Evolutionary conservation across 2,888 invertebrate species (phyloP), one percentile per base, ranked within the genome.

Genomic region (Sarcophaga subvicina): DNA sequence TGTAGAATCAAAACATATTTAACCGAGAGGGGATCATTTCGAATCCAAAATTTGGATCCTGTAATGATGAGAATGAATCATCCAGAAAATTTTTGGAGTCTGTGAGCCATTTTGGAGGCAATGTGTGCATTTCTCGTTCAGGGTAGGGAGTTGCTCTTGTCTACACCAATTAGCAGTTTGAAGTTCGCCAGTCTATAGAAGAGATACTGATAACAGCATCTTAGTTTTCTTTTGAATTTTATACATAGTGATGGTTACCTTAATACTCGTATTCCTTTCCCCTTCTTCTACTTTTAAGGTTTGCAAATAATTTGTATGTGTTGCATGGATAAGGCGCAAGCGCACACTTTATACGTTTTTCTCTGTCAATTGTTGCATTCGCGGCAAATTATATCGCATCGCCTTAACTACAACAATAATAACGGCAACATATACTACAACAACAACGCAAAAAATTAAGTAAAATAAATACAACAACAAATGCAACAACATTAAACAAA

Each of bases 361-460:
- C 59, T 77, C 80, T 80, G 72, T 62, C 86, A 83, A 83, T 86
- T 86, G 83, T 78, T 86, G 73, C 73, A 83, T 78, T 83, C 72
- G 83, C 86, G 80, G 80, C 83, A 83, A 86, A 86, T 86, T 86
- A 86, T 86, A 83, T 83, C 83, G 86, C 66, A 86, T 80, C 80
- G 76, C 83, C 80, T 86, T 83, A 82, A 82, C 75, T 71, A 77
- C 60, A 82, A 75, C 76, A 83, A 37, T 37, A 37, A 83, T 37
- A 37, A 37, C 37, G 37, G 83, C 86, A 80, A 10, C 37, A 37
- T 37, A 37, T 37, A 37, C 8, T 2, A 37, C 37, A 79, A 73
- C 80, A 77, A 10, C 80, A 83, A 77, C 3, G 72, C 83, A 59
- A 80, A 78, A 80, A 78, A 81, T 81, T 69, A 76, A 84, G 78